Conservation (phyloP, 92 coral and sea anemone species). For the Metridium senile region DNA sequence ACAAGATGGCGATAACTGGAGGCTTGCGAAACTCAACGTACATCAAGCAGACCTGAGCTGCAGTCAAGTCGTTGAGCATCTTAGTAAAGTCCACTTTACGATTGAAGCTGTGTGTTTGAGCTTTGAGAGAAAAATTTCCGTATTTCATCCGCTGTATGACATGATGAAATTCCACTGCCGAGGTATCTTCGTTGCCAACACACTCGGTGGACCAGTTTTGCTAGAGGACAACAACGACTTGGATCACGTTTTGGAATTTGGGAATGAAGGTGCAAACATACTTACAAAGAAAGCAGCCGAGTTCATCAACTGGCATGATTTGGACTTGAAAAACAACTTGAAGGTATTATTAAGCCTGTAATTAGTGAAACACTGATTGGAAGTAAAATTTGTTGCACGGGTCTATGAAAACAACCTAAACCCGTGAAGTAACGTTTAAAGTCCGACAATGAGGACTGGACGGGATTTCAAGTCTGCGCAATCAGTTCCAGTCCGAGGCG, state of each 20-base stretch:
- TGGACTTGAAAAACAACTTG: constrained; percentile 53
- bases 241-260: constrained; percentile 53
- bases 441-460: too few relatives aligned
- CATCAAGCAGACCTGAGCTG: constrained; percentile 59
- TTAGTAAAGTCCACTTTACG: constrained; percentile 63
- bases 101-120: constrained; percentile 62
- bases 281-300: constrained; percentile 32
- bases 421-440: too few relatives aligned
- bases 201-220: constrained; percentile 52
- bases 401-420: too few relatives aligned
- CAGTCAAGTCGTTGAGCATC: constrained; percentile 69
- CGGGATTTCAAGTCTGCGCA: too few relatives aligned
- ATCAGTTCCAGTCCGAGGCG: too few relatives aligned
- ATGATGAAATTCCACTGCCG: constrained; percentile 73
- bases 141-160: constrained; percentile 55
- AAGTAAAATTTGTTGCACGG: too few relatives aligned
- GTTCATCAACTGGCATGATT: constrained; percentile 42
- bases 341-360: constrained; percentile 41
- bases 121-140: constrained; percentile 50
- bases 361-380: too few relatives aligned
- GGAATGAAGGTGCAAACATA: constrained; percentile 43
- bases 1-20: constrained; percentile 67
- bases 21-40: constrained; percentile 59
- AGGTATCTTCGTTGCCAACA: constrained; percentile 49
- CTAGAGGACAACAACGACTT: not conserved